Evolutionary conservation across 2,888 invertebrate genomes (phyloP).

Genomic region (Pyralis farinalis): DNA sequence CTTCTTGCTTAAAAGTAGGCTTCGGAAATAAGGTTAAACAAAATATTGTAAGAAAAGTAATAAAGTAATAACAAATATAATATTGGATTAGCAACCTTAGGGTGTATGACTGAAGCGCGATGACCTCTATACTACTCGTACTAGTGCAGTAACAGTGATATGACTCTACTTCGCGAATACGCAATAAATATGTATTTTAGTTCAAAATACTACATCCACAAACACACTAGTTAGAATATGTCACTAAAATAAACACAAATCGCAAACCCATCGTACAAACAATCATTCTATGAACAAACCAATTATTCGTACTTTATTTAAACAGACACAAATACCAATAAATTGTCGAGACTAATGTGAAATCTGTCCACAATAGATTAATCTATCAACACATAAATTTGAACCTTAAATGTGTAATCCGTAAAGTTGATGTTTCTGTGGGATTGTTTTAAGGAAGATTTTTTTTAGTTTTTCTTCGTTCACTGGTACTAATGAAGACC

Average conservation of each 20-base stretch:
- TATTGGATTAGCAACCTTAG: too few relatives aligned
- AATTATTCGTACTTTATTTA: conserved; percentile 20
- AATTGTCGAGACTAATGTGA: conserved; percentile 15
- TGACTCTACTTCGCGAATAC: too few relatives aligned
- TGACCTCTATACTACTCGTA: too few relatives aligned
- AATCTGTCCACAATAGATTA: conserved; percentile 8
- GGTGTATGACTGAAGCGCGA: too few relatives aligned
- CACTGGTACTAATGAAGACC: conserved; percentile 18
- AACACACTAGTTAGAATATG: too few relatives aligned
- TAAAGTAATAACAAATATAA: too few relatives aligned
- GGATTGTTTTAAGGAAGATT: not conserved
- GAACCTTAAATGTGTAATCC: not conserved
- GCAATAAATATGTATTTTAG: too few relatives aligned
- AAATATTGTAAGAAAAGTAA: too few relatives aligned
- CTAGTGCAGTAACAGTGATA: too few relatives aligned
- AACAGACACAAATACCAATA: conserved; percentile 16
- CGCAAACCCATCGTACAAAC: not conserved
- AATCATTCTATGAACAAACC: conserved; percentile 86
- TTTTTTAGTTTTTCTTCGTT: conserved; percentile 6
- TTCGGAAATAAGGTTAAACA: too few relatives aligned
- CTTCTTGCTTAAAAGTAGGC: too few relatives aligned
- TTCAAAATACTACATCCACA: too few relatives aligned
- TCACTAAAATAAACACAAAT: not conserved
- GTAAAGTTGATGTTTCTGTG: not conserved
- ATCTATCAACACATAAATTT: not conserved